These are phyloP conservation scores for Actias luna DNA, from an alignment of 2,888 invertebrate genomes.

Conservation along the genomic window DNA sequence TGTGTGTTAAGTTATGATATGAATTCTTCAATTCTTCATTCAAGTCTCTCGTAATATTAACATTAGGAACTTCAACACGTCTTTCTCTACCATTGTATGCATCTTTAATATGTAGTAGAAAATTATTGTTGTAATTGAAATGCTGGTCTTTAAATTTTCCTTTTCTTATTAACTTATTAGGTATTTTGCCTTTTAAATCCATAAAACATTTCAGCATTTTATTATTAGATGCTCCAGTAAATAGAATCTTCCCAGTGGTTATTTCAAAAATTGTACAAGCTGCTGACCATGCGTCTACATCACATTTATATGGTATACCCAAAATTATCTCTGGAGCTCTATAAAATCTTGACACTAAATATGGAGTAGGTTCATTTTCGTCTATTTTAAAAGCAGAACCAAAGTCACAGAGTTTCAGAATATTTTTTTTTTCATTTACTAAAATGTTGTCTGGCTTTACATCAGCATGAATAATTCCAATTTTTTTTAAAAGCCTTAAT, in stretches of 20 bases:
- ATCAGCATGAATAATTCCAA: constrained; percentile 98
- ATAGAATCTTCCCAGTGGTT: constrained; percentile 98
- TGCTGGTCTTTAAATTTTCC: constrained; percentile 98
- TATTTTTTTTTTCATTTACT: constrained; percentile 97
- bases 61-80: constrained; percentile 93
- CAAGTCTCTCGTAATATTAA: constrained; percentile 91
- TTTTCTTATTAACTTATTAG: constrained; percentile 95
- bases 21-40: constrained; percentile 93
- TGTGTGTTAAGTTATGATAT: constrained; percentile 88
- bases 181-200: constrained; percentile 99
- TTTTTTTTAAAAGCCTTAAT: constrained; percentile 94
- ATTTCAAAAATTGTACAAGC: constrained; percentile 99
- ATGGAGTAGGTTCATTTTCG: constrained; percentile 98
- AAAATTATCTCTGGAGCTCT: constrained; percentile 99
- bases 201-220: constrained; percentile 99
- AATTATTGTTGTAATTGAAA: constrained; percentile 97
- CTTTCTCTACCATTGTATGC: constrained; percentile 98
- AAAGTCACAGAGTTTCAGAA: constrained; percentile 98
- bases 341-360: constrained; percentile 98
- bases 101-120: constrained; percentile 97
- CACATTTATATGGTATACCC: constrained; percentile 96
- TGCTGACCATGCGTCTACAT: constrained; percentile 98
- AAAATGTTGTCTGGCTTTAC: constrained; percentile 99
- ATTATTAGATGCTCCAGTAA: constrained; percentile 98
- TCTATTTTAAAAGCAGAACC: constrained; percentile 96